These are phyloP conservation scores for Nannospalax galili DNA, from an alignment of 2,113 vertebrate genomes.

Conservation along the genomic window DNA sequence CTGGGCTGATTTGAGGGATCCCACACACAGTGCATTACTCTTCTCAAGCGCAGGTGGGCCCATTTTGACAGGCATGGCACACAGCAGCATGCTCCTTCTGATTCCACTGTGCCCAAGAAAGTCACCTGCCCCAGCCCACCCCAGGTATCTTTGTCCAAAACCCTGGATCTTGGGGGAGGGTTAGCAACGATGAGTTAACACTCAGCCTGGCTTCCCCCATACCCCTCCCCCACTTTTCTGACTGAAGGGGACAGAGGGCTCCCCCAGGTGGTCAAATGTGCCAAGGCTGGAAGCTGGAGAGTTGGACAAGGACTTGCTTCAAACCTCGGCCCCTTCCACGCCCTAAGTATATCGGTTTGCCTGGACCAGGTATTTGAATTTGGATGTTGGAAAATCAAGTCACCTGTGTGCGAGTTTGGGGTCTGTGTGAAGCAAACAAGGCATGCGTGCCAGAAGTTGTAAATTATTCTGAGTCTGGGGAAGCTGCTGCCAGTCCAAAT, in stretches of 20 bases:
- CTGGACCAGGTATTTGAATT: background rate
- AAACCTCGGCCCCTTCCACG: background rate
- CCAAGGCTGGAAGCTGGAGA: constrained; percentile 38
- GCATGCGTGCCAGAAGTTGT: too few relatives aligned
- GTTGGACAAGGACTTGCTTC: background rate
- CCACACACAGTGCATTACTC: background rate
- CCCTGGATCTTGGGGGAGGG: background rate
- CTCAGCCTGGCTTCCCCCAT: background rate
- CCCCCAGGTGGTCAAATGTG: constrained; percentile 74
- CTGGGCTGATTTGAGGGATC: background rate
- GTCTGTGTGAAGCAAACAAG: rapidly evolving
- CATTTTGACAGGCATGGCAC: background rate
- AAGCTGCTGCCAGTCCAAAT: background rate
- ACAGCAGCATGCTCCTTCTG: background rate
- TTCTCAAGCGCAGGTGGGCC: background rate
- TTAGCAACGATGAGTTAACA: constrained; percentile 18
- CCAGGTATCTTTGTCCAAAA: background rate
- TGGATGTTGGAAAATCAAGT: background rate
- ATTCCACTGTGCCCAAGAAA: background rate
- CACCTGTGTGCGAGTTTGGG: background rate
- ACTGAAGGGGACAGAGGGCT: constrained; percentile 70
- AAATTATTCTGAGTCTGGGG: background rate
- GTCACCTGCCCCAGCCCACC: background rate
- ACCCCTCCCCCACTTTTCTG: constrained; percentile 3
- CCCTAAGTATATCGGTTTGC: background rate